These are phyloP conservation scores for Acrossocheilus wenchowensis DNA, from an alignment of 2,797 vertebrate species.

Conservation along the genomic window DNA sequence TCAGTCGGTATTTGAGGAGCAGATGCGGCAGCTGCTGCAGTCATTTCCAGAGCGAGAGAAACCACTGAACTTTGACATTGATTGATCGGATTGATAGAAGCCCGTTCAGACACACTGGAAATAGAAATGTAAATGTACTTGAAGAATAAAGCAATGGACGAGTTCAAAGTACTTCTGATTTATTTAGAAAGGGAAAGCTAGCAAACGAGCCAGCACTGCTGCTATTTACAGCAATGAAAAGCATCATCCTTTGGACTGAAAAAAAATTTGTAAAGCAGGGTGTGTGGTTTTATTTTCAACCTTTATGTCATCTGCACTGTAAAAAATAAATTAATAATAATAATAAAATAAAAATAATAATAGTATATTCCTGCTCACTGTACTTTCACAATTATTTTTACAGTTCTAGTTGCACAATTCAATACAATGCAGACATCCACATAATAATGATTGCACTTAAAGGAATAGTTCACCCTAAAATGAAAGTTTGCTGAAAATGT, in stretches of 20 bases:
- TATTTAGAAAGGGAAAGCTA: neutral
- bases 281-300: neutral
- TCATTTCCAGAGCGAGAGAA: conserved; percentile 46
- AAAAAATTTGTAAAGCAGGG: neutral
- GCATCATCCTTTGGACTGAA: neutral
- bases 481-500: too few species aligned
- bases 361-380: too few species aligned
- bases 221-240: neutral
- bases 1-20: conserved; percentile 49
- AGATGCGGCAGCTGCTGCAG: conserved; percentile 57
- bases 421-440: neutral
- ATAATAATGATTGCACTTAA: too few species aligned
- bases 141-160: conserved; percentile 22
- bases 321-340: too few species aligned
- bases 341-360: too few species aligned
- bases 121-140: conserved; percentile 37
- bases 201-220: neutral
- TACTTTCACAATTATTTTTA: too few species aligned
- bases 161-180: neutral
- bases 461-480: too few species aligned
- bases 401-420: too few species aligned
- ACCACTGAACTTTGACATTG: conserved; percentile 40
- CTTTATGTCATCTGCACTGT: too few species aligned
- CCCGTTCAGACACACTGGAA: conserved; percentile 32
- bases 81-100: conserved; percentile 52